A percentile compares a stretch with the other conserved stretches of the same genome.
phyloP scores from a whole-genome alignment of 2,113 vertebrate species.

The Podarcis raffonei region DNA sequence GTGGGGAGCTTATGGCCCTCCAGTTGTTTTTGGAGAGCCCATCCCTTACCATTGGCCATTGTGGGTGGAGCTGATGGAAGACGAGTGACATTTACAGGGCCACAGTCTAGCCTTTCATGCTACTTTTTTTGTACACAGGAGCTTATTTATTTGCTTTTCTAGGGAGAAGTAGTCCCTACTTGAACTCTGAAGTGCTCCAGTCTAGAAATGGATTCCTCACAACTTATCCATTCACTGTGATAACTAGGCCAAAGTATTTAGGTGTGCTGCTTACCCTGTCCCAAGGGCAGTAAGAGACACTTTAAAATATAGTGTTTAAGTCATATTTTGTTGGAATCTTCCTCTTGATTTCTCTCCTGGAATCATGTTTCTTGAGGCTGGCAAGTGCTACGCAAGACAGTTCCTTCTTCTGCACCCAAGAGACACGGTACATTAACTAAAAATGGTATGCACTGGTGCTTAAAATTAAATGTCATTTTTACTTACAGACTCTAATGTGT shows the following conservation, averaged over 20 bases:
- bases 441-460: conserved; percentile 53
- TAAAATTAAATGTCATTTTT: conserved; percentile 69
- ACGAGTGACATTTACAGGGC: too few relatives aligned
- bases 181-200: not conserved
- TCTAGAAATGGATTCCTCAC: not conserved
- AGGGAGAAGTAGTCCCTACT: not conserved
- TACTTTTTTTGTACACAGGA: not conserved
- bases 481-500: conserved; percentile 50
- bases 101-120: not conserved
- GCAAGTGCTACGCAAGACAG: conserved; percentile 17
- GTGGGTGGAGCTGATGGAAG: not conserved
- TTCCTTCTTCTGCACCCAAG: conserved; percentile 34
- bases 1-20: not conserved
- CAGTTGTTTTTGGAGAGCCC: not conserved
- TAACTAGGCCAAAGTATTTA: not conserved
- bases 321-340: conserved; percentile 21
- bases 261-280: not conserved
- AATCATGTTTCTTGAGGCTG: not conserved
- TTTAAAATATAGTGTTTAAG: not conserved
- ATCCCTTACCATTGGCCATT: not conserved
- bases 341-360: conserved; percentile 9
- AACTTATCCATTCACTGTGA: not conserved
- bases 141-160: not conserved
- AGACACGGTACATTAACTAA: conserved; percentile 47
- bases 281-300: conserved; percentile 1